A percentile compares a stretch with the other conserved stretches of the same genome.
Evolutionary conservation across 2,888 invertebrate genomes (phyloP).

Genomic region (Caprella mutica): DNA sequence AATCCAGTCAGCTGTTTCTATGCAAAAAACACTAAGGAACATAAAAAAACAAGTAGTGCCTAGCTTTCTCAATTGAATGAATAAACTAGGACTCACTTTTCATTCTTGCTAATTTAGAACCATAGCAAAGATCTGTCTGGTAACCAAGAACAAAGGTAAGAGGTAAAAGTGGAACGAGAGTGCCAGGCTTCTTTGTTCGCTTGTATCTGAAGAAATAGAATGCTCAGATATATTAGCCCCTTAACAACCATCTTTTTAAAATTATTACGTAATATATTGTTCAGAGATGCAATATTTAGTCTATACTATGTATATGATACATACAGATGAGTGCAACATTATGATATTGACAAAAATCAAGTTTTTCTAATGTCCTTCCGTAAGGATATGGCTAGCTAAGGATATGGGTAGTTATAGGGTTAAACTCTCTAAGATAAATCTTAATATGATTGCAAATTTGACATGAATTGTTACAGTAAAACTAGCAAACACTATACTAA

Average conservation of each 20-base stretch:
- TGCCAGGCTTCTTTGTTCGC: slow-evolving; percentile 50
- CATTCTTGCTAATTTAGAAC: slow-evolving; percentile 62
- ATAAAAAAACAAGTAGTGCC: too few species aligned
- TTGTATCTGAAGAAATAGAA: slow-evolving; percentile 52
- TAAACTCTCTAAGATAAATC: not conserved
- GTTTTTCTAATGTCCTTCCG: too few species aligned
- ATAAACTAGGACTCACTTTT: slow-evolving; percentile 52
- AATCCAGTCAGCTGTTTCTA: not conserved
- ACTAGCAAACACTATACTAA: slow-evolving; percentile 33
- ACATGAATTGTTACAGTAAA: not conserved
- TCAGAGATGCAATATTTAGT: too few species aligned
- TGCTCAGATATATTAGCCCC: too few species aligned
- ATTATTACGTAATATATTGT: too few species aligned
- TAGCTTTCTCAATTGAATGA: too few species aligned
- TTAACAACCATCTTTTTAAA: too few species aligned
- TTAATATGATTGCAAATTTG: not conserved
- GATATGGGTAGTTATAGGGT: too few species aligned
- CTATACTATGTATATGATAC: too few species aligned
- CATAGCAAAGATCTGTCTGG: slow-evolving; percentile 63
- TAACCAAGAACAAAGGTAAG: slow-evolving; percentile 59
- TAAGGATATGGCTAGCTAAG: too few species aligned
- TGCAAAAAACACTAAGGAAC: not conserved
- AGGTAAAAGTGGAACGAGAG: slow-evolving; percentile 57
- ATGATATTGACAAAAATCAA: too few species aligned
- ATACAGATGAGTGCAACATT: too few species aligned